phyloP scores from a whole-genome alignment of 92 coral and sea anemone genomes.

The Isaurus tuberculatus region DNA sequence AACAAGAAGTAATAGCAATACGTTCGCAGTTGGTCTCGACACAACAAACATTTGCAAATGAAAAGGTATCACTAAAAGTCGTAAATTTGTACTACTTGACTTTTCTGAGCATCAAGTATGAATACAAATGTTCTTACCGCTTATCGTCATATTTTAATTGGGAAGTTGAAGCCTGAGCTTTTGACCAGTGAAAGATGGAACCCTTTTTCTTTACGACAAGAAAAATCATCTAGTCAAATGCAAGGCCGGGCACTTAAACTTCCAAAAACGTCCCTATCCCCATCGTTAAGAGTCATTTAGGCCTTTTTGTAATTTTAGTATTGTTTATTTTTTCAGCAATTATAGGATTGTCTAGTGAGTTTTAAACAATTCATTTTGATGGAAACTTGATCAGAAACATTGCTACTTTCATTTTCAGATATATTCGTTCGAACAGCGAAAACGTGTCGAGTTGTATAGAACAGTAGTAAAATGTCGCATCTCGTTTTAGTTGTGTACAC shows the following conservation, averaged over 20 bases:
- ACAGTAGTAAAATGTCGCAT: neutral
- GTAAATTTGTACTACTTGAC: no score
- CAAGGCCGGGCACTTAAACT: neutral
- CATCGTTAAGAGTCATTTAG: neutral
- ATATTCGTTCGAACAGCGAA: neutral
- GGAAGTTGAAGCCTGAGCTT: no score
- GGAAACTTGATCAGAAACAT: neutral
- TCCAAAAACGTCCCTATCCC: neutral
- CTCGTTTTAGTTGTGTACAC: slow-evolving; percentile 1
- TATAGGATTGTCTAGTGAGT: neutral
- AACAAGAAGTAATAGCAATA: neutral
- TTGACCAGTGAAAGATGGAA: no score
- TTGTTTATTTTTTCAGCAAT: neutral
- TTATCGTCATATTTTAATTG: neutral
- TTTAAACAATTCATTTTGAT: neutral
- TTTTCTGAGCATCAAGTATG: neutral
- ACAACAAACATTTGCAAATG: neutral
- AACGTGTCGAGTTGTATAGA: neutral
- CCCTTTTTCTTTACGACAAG: no score
- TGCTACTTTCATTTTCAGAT: neutral
- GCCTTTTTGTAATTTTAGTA: no score
- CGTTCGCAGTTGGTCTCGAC: neutral
- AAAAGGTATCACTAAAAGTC: neutral
- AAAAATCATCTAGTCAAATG: no score
- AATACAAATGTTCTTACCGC: neutral